A percentile compares a stretch with the other conserved stretches of the same genome.
Conservation (phyloP, 2,888 invertebrate species). For the Heliconius ismenius region DNA sequence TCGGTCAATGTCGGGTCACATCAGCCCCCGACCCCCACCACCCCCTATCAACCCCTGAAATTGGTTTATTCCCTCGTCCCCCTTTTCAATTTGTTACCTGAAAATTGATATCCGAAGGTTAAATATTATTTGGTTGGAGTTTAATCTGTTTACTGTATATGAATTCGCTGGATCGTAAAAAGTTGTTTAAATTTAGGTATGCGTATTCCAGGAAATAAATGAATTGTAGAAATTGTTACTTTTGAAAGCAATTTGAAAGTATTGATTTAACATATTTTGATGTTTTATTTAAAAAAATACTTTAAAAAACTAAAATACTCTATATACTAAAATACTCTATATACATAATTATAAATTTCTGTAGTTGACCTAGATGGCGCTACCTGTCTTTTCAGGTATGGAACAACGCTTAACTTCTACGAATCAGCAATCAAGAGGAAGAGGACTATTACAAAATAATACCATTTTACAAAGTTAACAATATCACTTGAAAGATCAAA, state of each 20-base stretch:
- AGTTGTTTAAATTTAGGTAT: background rate
- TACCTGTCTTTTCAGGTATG: background rate
- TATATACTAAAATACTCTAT: no score
- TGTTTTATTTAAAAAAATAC: no score
- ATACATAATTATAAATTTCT: no score
- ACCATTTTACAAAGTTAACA: background rate
- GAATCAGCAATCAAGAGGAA: background rate
- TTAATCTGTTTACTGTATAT: background rate
- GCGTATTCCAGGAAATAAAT: background rate
- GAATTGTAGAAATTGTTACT: background rate
- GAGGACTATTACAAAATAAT: background rate
- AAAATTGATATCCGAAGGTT: constrained; percentile 36
- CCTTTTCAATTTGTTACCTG: constrained; percentile 39
- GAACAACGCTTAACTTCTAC: background rate
- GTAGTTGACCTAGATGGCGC: background rate
- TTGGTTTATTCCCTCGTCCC: constrained; percentile 31
- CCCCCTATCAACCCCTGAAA: constrained; percentile 17
- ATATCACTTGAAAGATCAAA: background rate
- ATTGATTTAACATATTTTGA: no score
- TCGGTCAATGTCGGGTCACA: constrained; percentile 67
- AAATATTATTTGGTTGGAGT: constrained; percentile 17
- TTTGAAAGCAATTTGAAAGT: no score
- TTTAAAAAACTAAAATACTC: no score
- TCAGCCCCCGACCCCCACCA: background rate
- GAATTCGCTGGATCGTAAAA: background rate